Base-by-base conservation (phyloP, 37 sponge, comb jelly and placozoan species). In the Beroe forskalii region DNA sequence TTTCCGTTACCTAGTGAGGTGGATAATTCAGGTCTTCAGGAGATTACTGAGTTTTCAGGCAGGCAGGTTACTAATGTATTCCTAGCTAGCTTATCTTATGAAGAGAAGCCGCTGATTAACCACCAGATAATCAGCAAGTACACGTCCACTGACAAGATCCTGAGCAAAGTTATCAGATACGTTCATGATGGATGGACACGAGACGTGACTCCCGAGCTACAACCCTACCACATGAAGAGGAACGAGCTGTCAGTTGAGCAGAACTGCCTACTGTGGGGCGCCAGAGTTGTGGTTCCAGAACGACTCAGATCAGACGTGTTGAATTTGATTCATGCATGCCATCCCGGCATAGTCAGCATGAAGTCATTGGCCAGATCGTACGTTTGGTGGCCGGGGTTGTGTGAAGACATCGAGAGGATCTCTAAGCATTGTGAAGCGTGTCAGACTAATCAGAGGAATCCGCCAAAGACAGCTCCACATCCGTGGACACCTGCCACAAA, bases 331-430 rank as follows among this genome's bases (percentile, higher is more conserved):
- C 91, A 91, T 41, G 44, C 32, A 17, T 67, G 41, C 17, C 91
- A 93, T 61, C 90, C 90, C 20, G 92, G 93, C 14, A 93, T 90
- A 20, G 32, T 67, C 14, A 35, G 91, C 23, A 94, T 94, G 94
- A 94, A 94, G 66, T 41, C 69, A 28, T 42, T 93, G 4, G 91
- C 92, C 0, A 32, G 64, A 27, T 28, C 38, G 20, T 27, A 41
- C 60, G 67, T 91, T 22, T 91, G 92, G 89, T 91, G 92, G 90
- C 92, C 90, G 28, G 90, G 67, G 33, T 8, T 23, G 17, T 14
- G 17, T 20, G 67, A 25, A 31, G n/a, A 67, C 17, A 32, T 67
- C 31, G 67, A 25, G 31, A 25, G 17, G 17, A 9, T 67, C 12
- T 32, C 67, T 8, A 67, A 31, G 17, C 31, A 67, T 31, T 67